Conservation (phyloP, 2,113 vertebrate genomes). For the Indri indri region DNA sequence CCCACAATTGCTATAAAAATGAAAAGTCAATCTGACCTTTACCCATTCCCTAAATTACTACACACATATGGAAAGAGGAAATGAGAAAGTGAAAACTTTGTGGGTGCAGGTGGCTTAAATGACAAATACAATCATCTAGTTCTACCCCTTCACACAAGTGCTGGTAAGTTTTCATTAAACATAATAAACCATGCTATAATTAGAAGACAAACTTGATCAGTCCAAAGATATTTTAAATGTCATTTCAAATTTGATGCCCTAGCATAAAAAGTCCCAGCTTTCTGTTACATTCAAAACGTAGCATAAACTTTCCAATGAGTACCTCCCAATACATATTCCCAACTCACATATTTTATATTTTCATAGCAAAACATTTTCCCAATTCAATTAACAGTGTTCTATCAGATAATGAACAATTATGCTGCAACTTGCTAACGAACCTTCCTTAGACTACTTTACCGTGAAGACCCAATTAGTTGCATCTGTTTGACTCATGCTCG, state of each 20-base stretch:
- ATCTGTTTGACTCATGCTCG: conserved; percentile 50
- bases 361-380: conserved; percentile 68
- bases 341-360: conserved; percentile 59
- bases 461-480: conserved; percentile 60
- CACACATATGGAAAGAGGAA: not conserved
- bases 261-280: not conserved
- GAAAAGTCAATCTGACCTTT: conserved; percentile 16
- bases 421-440: conserved; percentile 70
- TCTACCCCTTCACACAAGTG: conserved; percentile 24
- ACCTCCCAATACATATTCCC: not conserved
- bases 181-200: not conserved
- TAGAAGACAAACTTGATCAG: not conserved
- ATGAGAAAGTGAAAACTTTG: not conserved
- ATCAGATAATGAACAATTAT: conserved; percentile 73
- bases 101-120: not conserved
- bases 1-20: not conserved
- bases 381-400: conserved; percentile 69
- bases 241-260: conserved; percentile 38
- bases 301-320: not conserved
- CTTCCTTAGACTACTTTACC: conserved; percentile 33
- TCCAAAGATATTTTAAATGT: conserved; percentile 46
- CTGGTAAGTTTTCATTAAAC: not conserved
- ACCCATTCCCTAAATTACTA: conserved; percentile 8
- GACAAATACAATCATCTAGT: not conserved
- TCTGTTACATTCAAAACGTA: conserved; percentile 31